Evolutionary conservation across 1,140 invertebrate genomes (phyloP).

Genomic region (Drosophila pachea): DNA sequence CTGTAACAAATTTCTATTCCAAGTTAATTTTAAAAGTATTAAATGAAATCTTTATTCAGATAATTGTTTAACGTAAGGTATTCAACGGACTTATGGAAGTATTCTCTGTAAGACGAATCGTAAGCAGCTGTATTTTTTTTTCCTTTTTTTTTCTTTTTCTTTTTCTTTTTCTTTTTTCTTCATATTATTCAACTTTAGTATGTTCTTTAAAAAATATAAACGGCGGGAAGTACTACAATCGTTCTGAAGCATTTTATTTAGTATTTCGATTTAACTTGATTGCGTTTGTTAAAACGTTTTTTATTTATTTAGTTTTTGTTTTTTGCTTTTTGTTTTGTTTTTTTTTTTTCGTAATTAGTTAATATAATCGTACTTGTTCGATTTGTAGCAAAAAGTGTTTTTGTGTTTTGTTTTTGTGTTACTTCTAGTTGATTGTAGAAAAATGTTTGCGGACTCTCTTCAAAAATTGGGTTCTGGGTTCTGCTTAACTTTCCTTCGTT

Average conservation of each 20-base stretch:
- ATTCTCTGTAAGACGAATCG: slow-evolving; percentile 60
- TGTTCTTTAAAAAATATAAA: slow-evolving; percentile 67
- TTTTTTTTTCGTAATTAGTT: slow-evolving; percentile 26
- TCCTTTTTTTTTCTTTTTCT: slow-evolving; percentile 35
- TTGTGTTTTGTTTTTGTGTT: slow-evolving; percentile 6
- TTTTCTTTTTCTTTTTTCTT: slow-evolving; percentile 31
- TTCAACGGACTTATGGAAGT: slow-evolving; percentile 62
- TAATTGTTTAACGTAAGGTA: background rate
- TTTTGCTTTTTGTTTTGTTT: slow-evolving; percentile 34
- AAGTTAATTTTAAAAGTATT: too few species aligned
- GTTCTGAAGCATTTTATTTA: slow-evolving; percentile 63
- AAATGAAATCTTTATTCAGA: too few species aligned
- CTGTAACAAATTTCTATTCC: too few species aligned
- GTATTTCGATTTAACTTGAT: slow-evolving; percentile 29
- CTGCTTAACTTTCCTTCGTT: slow-evolving; percentile 14
- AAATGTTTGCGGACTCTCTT: slow-evolving; percentile 63
- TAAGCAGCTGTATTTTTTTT: slow-evolving; percentile 53
- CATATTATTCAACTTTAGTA: slow-evolving; percentile 32
- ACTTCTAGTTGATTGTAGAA: slow-evolving; percentile 68
- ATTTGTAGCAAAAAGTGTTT: slow-evolving; percentile 65
- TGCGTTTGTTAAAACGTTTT: slow-evolving; percentile 13
- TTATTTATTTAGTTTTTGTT: slow-evolving; percentile 37
- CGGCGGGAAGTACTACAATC: slow-evolving; percentile 76
- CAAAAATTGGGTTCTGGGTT: slow-evolving; percentile 41
- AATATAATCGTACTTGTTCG: slow-evolving; percentile 63